phyloP scores from a whole-genome alignment of 2,888 invertebrate species.

The Augiades crinisus region DNA sequence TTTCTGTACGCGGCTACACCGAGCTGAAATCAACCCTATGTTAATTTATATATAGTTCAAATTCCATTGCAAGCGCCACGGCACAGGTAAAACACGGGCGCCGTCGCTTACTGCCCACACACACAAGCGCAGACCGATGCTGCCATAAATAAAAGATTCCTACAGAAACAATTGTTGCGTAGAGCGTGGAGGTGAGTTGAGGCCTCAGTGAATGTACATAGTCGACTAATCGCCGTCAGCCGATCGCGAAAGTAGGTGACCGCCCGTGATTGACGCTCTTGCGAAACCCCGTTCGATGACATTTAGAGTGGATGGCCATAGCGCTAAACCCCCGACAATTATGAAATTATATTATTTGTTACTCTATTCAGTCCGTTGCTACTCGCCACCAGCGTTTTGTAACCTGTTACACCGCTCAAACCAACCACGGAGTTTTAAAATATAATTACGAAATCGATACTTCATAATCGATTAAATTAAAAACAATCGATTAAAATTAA shows the following conservation, averaged over 20 bases:
- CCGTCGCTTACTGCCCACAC: conserved; percentile 63
- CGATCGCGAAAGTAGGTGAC: conserved; percentile 82
- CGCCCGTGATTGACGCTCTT: conserved; percentile 78
- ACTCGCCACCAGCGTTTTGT: conserved; percentile 18
- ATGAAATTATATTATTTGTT: conserved; percentile 57
- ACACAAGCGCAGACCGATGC: conserved; percentile 61
- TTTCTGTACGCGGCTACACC: conserved; percentile 54
- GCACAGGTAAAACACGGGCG: conserved; percentile 78
- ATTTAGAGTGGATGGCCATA: conserved; percentile 75
- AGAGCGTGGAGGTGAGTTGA: conserved; percentile 79
- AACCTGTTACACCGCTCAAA: neutral
- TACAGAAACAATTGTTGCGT: conserved; percentile 82
- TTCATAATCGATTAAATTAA: too few relatives aligned
- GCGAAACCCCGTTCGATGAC: conserved; percentile 79
- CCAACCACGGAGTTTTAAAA: neutral
- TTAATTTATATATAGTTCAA: conserved; percentile 36
- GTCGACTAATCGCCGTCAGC: conserved; percentile 73
- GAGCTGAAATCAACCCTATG: conserved; percentile 44
- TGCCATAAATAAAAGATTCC: conserved; percentile 81
- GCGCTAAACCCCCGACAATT: conserved; percentile 66
- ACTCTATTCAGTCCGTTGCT: conserved; percentile 7
- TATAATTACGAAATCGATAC: neutral
- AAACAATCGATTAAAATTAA: too few relatives aligned
- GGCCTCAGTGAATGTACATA: conserved; percentile 74
- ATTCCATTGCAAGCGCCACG: conserved; percentile 32